Evolutionary conservation across 1,140 invertebrate species (phyloP).

Genomic region (Ceratoteleas bidentatus): DNA sequence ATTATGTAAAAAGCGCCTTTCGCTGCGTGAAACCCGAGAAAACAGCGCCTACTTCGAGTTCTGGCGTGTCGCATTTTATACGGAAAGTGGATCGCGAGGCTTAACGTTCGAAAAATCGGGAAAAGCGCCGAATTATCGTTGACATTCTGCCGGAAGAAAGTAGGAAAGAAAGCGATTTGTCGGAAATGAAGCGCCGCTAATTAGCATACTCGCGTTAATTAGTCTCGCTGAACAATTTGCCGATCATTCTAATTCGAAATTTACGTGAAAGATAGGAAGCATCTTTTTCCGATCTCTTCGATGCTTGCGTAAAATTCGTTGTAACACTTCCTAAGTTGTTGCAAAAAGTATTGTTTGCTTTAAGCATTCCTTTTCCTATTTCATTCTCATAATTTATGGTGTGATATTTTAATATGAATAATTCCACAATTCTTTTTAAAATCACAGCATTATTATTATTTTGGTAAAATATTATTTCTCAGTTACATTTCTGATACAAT

Average conservation of each 20-base stretch:
- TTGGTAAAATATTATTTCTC: no score
- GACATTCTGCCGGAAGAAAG: constrained; percentile 33
- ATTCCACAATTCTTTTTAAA: no score
- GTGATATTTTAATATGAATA: no score
- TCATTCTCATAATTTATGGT: no score
- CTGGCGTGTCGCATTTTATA: constrained; percentile 58
- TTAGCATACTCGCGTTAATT: constrained; percentile 45
- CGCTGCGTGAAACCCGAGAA: constrained; percentile 68
- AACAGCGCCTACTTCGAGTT: constrained; percentile 64
- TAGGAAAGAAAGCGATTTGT: constrained; percentile 47
- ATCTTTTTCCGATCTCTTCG: neutral
- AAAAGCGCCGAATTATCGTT: constrained; percentile 52
- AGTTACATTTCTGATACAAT: no score
- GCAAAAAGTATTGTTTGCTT: no score
- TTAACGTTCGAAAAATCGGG: constrained; percentile 57
- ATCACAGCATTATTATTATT: no score
- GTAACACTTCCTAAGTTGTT: no score
- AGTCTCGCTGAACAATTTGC: constrained; percentile 9
- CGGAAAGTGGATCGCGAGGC: constrained; percentile 64
- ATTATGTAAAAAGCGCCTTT: constrained; percentile 69
- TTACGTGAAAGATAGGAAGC: neutral
- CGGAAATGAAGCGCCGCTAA: constrained; percentile 21
- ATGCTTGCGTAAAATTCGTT: no score
- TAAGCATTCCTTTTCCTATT: no score
- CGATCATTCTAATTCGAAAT: constrained; percentile 15